Evolutionary conservation across 2,888 invertebrate species (phyloP).

Genomic region (Calliphora vomitoria): DNA sequence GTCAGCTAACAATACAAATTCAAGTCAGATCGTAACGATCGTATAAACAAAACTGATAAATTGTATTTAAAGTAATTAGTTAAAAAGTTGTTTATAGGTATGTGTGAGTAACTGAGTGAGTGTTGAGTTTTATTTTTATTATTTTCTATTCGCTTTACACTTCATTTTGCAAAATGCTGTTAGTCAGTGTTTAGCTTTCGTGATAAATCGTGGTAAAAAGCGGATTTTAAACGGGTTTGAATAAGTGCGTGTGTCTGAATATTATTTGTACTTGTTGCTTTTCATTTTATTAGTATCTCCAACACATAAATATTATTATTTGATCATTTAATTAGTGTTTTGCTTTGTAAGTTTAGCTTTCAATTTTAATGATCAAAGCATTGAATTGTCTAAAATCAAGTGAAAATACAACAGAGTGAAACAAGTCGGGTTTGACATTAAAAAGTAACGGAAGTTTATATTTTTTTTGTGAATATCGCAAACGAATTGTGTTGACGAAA

Average conservation of each 20-base stretch:
- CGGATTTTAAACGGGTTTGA: constrained; percentile 56
- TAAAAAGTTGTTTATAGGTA: constrained; percentile 8
- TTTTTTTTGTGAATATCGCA: background rate
- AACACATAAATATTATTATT: background rate
- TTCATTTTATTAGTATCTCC: background rate
- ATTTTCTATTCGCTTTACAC: constrained; percentile 35
- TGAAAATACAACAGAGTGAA: background rate
- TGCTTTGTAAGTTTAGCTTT: constrained; percentile 15
- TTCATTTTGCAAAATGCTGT: constrained; percentile 52
- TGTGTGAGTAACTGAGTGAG: constrained; percentile 10
- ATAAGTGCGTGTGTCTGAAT: constrained; percentile 49
- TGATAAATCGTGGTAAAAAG: constrained; percentile 60
- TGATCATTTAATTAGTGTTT: constrained; percentile 10
- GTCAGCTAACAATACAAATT: background rate
- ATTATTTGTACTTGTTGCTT: background rate
- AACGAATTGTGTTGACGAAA: background rate
- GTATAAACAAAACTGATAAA: constrained; percentile 23
- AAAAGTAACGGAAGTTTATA: constrained; percentile 38
- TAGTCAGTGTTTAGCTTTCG: constrained; percentile 68
- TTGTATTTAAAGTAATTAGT: constrained; percentile 29
- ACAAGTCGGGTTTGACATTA: background rate
- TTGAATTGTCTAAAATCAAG: background rate
- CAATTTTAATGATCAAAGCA: constrained; percentile 10
- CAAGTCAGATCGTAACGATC: constrained; percentile 46
- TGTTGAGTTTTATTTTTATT: constrained; percentile 26